Evolutionary conservation across 2,113 vertebrate species (phyloP), one percentile per base, ranked within the genome.

Genomic region (Furnarius figulus): DNA sequence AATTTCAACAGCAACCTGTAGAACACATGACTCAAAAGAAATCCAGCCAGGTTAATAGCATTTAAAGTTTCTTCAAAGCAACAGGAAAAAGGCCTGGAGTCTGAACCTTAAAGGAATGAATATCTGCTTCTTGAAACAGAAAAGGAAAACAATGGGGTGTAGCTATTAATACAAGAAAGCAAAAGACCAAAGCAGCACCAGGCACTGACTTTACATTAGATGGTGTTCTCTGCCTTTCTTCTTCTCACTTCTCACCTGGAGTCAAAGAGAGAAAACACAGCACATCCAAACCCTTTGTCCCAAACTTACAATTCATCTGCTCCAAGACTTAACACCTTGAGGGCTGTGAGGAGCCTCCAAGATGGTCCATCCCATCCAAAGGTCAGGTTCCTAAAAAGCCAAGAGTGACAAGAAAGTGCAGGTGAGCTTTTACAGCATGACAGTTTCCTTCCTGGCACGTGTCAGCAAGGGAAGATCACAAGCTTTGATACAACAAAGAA

Each of bases 311-410:
- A 98, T 40, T 98, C 97, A 39, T 98, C 97, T 21, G 97, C 95
- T 73, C 83, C 96, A 27, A 99, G 98, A 10, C 98, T 98, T 50
- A 99, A 55, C 55, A 99, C 39, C 85, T 98, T 98, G 24, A 99
- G 98, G 33, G 98, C 98, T 6, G 98, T 99, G 89, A 99, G 98
- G 62, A 99, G 97, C 80, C 98, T 98, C 99, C 99, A 99, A 4
- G 99, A 99, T 5, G 99, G 99, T 2, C 99, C 99, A 42, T 99
- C 99, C 90, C 97, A 95, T 14, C 98, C 98, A 92, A 99, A 98
- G 1, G 98, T 99, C 93, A 99, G 93, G 76, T 99, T 99, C 66
- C 99, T 99, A 85, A 56, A 80, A 22, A 68, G 39, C 27, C 84
- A 83, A 85, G 85, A 96, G 28, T 1, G 66, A 25, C n/a, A 14